These are phyloP conservation scores for Eublepharis macularius DNA, from an alignment of 2,113 vertebrate genomes.

Conservation along the genomic window DNA sequence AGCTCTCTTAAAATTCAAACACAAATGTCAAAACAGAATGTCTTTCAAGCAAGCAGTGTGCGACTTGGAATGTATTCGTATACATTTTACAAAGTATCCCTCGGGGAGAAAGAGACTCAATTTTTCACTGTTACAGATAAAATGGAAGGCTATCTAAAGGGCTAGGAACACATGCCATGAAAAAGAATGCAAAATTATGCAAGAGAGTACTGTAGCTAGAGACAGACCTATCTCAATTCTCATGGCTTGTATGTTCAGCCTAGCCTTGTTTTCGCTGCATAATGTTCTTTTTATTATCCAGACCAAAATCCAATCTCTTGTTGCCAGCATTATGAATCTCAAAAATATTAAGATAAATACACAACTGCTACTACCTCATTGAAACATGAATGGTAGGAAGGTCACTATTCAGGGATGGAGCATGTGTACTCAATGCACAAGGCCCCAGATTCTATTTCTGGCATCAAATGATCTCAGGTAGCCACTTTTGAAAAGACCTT, in stretches of 20 bases:
- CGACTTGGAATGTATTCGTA: conserved; percentile 63
- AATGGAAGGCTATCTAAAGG: conserved; percentile 20
- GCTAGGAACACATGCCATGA: not conserved
- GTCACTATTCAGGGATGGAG: too few relatives aligned
- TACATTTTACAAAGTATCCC: conserved; percentile 57
- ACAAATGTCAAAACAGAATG: conserved; percentile 58
- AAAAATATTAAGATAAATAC: not conserved
- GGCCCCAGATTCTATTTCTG: too few relatives aligned
- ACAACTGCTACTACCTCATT: conserved; percentile 4
- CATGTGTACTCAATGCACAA: too few relatives aligned
- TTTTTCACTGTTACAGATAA: conserved; percentile 50
- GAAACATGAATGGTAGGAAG: not conserved
- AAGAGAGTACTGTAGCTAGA: conserved; percentile 15
- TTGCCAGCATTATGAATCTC: not conserved
- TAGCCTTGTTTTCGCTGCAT: conserved; percentile 38
- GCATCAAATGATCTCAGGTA: too few relatives aligned
- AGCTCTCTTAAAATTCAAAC: conserved; percentile 60
- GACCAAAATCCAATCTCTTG: conserved; percentile 14
- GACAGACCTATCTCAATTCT: conserved; percentile 18
- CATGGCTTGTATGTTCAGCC: conserved; percentile 9
- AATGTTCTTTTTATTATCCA: conserved; percentile 40
- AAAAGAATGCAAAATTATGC: conserved; percentile 16
- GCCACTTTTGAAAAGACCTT: too few relatives aligned
- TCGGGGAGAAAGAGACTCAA: conserved; percentile 31
- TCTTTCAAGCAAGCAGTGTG: conserved; percentile 55